Percentiles rank a stretch among this genome's conserved stretches.
Evolutionary conservation across 2,888 invertebrate species (phyloP).

Genomic region (Sericinus montela): DNA sequence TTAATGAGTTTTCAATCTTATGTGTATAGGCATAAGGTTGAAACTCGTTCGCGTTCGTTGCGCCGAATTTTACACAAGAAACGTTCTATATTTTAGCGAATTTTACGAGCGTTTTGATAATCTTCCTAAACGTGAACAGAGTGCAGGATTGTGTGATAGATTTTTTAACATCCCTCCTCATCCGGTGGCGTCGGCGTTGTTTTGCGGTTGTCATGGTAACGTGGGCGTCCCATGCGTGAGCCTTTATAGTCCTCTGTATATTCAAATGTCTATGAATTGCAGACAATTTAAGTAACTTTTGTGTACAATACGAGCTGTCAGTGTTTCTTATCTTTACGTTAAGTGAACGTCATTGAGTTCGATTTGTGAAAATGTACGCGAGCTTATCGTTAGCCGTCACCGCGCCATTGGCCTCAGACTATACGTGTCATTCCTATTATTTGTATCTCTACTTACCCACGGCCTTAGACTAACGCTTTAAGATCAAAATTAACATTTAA

Average conservation of each 20-base stretch:
- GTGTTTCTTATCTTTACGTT: too few species aligned
- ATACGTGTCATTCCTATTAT: constrained; percentile 13
- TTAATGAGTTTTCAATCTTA: too few species aligned
- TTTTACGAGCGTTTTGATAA: constrained; percentile 28
- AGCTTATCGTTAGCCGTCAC: neutral
- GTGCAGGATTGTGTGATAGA: constrained; percentile 37
- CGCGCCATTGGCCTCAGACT: constrained; percentile 1
- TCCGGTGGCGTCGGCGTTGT: constrained; percentile 45
- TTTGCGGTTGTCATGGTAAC: constrained; percentile 10
- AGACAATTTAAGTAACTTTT: too few species aligned
- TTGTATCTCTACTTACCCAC: constrained; percentile 6
- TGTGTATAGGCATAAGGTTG: too few species aligned
- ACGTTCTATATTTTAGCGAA: constrained; percentile 16
- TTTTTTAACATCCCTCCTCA: constrained; percentile 28
- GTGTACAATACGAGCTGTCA: too few species aligned
- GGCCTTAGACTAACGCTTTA: constrained; percentile 10
- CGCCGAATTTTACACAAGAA: constrained; percentile 1
- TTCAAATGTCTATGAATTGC: too few species aligned
- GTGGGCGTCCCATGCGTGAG: neutral
- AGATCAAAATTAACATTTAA: neutral
- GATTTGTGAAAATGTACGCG: neutral
- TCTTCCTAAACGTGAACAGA: constrained; percentile 32
- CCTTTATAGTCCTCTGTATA: too few species aligned
- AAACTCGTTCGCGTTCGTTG: too few species aligned
- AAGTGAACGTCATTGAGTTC: too few species aligned